A percentile compares a stretch with the other conserved stretches of the same genome.
These are phyloP conservation scores for Rhinoraja longicauda DNA, from an alignment of 2,797 vertebrate genomes.

Conservation along the genomic window DNA sequence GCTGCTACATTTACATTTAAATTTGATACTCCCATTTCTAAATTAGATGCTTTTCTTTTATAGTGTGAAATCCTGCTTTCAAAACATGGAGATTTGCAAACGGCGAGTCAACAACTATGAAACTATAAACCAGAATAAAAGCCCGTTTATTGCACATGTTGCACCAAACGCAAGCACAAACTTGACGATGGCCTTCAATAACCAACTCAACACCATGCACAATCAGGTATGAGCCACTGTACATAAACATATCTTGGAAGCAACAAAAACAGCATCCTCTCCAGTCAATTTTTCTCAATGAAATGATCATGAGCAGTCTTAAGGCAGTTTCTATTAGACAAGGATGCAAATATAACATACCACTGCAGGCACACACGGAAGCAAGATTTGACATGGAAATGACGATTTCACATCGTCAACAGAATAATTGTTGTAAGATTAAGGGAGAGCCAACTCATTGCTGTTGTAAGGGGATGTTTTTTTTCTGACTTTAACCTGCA, in stretches of 20 bases:
- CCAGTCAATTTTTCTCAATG: background rate
- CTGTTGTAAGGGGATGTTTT: background rate
- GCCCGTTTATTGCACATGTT: conserved; percentile 76
- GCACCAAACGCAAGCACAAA: conserved; percentile 85
- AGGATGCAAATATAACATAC: background rate
- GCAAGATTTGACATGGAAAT: background rate
- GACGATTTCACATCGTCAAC: background rate
- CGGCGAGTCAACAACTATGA: conserved; percentile 88
- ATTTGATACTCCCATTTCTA: background rate
- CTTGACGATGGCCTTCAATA: conserved; percentile 95
- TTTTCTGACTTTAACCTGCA: background rate
- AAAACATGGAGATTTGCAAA: conserved; percentile 98
- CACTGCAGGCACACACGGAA: background rate
- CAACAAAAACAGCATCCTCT: background rate
- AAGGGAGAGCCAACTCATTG: background rate
- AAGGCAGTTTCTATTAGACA: background rate
- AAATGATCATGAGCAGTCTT: background rate
- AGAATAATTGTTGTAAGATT: background rate
- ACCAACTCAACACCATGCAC: conserved; percentile 84
- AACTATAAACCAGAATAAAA: conserved; percentile 80
- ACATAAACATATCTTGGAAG: background rate
- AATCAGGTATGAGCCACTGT: conserved; percentile 71
- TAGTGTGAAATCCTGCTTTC: conserved; percentile 96
- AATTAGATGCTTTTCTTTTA: conserved; percentile 43
- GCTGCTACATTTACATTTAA: background rate